Base-by-base conservation (phyloP, 2,888 invertebrate genomes). In the Agonopterix heracliana region DNA sequence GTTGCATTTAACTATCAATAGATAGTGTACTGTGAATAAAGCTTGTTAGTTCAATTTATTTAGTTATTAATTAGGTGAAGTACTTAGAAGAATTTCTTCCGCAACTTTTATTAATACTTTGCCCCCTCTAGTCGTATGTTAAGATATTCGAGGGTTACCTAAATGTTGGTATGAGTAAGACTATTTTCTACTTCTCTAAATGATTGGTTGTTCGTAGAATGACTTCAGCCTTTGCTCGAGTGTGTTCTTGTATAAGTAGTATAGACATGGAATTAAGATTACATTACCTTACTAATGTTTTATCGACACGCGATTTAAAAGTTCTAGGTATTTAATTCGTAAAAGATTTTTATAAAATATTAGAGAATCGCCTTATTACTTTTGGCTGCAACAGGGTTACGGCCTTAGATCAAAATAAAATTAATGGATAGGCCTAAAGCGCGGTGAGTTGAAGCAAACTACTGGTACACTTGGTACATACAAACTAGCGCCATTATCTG, bases 1-100 rank as follows among this genome's bases (percentile, higher is more conserved):
- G 70, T 77, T 78, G 78, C 79, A 78, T 78, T 78, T 80, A 78
- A 45, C 26, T 53, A 51, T 38, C n/a, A 8, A 10, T 10, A 38
- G n/a, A 44, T 47, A 36, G 9, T 26, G 26, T 26, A 26, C 26
- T 26, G 26, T 26, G 26, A 36, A 47, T 49, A 34, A 51, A 47
- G 49, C 50, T 51, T 56, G 44, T 42, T 51, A 43, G 34, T 34
- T 51, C 42, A 11, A 49, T 41, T 42, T 42, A 42, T 51, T 53
- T 56, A 53, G 51, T 47, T 3, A 44, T 45, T 51, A 43, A 34
- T 49, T 55, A 49, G 41, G 44, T 51, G 44, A 50, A 46, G 48
- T 53, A 54, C 47, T 26, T 55, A 57, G 50, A 41, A 45, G 43
- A 57, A 60, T 60, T 59, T 57, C 64, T 63, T 59, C 61, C 54